phyloP scores from a whole-genome alignment of 1,140 invertebrate species.

The Solenopsis fugax region DNA sequence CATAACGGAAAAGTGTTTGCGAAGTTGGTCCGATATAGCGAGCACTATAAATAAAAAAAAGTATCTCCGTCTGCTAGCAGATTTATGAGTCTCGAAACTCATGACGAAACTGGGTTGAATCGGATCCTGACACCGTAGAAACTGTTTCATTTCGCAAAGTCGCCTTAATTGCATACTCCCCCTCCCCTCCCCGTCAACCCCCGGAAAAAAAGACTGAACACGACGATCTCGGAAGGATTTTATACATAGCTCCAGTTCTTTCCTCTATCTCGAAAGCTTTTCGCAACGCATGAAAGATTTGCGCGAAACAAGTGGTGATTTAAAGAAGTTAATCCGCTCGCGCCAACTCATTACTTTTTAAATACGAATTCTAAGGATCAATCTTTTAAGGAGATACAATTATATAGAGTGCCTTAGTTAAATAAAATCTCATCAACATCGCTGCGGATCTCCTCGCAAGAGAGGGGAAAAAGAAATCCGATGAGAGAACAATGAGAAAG shows the following conservation, averaged over 20 bases:
- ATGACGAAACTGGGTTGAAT: slow-evolving; percentile 30
- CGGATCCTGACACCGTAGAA: slow-evolving; percentile 12
- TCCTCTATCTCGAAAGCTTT: not conserved
- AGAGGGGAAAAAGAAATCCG: not conserved
- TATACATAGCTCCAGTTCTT: not conserved
- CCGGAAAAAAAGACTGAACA: not conserved
- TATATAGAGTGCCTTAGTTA: not conserved
- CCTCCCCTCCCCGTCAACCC: not conserved
- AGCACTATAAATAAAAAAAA: slow-evolving; percentile 26
- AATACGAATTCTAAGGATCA: not conserved
- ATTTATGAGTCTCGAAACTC: slow-evolving; percentile 31
- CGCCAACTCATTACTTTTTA: not conserved
- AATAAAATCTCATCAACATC: not conserved
- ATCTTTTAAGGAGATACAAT: slow-evolving; percentile 1
- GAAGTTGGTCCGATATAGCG: not conserved
- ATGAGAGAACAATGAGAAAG: not conserved
- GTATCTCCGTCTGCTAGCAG: not conserved
- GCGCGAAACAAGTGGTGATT: not conserved
- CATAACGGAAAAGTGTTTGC: not conserved
- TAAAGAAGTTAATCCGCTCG: not conserved
- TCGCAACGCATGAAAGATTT: not conserved
- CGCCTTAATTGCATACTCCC: slow-evolving; percentile 5
- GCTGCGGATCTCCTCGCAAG: not conserved
- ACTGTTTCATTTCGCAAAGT: slow-evolving; percentile 33
- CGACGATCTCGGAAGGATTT: not conserved